Evolutionary conservation across 2,888 invertebrate genomes (phyloP).

Genomic region (Oxycera nigricornis): DNA sequence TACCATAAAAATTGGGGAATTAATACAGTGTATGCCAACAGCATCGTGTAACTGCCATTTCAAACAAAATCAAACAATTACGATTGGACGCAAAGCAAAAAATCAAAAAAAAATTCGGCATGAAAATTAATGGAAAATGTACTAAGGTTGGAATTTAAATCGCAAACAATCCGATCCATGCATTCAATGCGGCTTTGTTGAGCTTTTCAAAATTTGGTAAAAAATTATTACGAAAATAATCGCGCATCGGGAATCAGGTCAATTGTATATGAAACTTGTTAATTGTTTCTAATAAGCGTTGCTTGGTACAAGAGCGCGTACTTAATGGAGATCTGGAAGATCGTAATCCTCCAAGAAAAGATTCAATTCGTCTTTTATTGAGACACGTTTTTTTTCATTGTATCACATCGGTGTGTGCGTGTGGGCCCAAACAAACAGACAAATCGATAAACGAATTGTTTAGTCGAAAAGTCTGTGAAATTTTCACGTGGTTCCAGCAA

Average conservation of each 20-base stretch:
- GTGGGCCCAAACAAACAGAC: too few relatives aligned
- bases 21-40: too few relatives aligned
- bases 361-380: not conserved
- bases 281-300: conserved; percentile 4
- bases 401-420: too few relatives aligned
- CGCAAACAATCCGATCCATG: not conserved
- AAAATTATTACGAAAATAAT: conserved; percentile 4
- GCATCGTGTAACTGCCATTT: too few relatives aligned
- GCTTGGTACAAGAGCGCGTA: not conserved
- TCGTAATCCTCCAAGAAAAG: not conserved
- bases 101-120: too few relatives aligned
- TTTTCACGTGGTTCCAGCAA: not conserved
- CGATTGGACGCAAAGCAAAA: too few relatives aligned
- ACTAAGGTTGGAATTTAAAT: too few relatives aligned
- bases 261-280: not conserved
- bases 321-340: too few relatives aligned
- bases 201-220: conserved; percentile 1
- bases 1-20: too few relatives aligned
- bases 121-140: too few relatives aligned
- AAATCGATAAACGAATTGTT: not conserved
- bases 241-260: not conserved
- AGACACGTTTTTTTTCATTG: not conserved
- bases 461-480: not conserved
- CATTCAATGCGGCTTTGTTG: too few relatives aligned
- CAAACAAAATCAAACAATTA: too few relatives aligned